Evolutionary conservation across 2,888 invertebrate genomes (phyloP).

Genomic region (Diarsia mendica): DNA sequence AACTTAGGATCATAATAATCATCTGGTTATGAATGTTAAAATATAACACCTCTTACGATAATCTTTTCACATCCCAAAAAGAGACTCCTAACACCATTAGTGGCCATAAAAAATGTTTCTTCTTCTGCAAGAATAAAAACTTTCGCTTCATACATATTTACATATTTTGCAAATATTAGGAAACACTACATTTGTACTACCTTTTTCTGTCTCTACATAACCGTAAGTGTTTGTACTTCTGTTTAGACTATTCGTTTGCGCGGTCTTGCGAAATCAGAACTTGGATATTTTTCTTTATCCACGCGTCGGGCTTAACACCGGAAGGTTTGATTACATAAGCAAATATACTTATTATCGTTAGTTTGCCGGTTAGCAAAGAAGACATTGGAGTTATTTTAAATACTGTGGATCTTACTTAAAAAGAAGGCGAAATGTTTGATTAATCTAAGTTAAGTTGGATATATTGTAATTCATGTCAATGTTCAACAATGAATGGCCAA

Average conservation of each 20-base stretch:
- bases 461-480: no score
- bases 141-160: conserved; percentile 44
- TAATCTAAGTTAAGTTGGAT: not conserved
- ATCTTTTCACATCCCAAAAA: conserved; percentile 27
- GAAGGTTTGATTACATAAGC: conserved; percentile 27
- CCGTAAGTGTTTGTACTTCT: conserved; percentile 39
- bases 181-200: conserved; percentile 20
- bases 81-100: conserved; percentile 29
- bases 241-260: conserved; percentile 42
- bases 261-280: conserved; percentile 33
- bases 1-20: not conserved
- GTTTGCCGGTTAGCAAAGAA: not conserved
- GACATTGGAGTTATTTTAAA: not conserved
- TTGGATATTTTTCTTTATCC: conserved; percentile 35
- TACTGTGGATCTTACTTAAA: not conserved
- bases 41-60: conserved; percentile 33
- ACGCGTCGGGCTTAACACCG: conserved; percentile 34
- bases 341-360: conserved; percentile 29
- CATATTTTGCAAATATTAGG: conserved; percentile 53
- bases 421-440: not conserved
- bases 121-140: conserved; percentile 44
- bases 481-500: not conserved
- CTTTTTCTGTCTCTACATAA: conserved; percentile 32
- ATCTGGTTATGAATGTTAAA: conserved; percentile 10
- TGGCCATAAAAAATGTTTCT: conserved; percentile 26